These are phyloP conservation scores for Drosophila watanabei DNA, from an alignment of 1,140 invertebrate genomes.

Conservation along the genomic window DNA sequence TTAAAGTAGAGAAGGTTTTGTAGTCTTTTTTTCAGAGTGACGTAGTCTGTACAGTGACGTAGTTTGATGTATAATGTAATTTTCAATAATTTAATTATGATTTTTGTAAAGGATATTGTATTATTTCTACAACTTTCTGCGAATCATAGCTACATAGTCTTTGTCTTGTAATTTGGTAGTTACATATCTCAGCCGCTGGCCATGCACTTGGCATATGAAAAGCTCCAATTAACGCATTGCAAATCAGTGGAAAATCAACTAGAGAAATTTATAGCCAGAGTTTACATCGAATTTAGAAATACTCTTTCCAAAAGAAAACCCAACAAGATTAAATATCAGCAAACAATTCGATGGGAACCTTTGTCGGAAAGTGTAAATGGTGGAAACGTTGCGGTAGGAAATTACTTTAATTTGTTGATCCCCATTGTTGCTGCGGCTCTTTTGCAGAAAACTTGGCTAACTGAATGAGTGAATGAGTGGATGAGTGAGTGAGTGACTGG, in stretches of 20 bases:
- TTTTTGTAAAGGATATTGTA: not conserved
- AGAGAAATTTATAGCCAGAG: slow-evolving; percentile 2
- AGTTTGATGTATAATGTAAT: not conserved
- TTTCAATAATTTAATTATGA: not conserved
- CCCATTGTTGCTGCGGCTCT: slow-evolving; percentile 53
- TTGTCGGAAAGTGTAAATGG: slow-evolving; percentile 39
- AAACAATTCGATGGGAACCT: slow-evolving; percentile 31
- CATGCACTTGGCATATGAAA: slow-evolving; percentile 69
- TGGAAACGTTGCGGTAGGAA: slow-evolving; percentile 78
- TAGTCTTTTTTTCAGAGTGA: not conserved
- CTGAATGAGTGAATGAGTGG: slow-evolving; percentile 68
- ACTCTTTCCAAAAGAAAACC: not conserved
- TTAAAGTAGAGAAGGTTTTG: slow-evolving; percentile 2
- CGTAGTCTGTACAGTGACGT: not conserved
- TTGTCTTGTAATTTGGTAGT: slow-evolving; percentile 28
- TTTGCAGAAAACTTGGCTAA: slow-evolving; percentile 71
- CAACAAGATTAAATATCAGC: not conserved
- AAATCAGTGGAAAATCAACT: slow-evolving; percentile 24
- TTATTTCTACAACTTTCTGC: slow-evolving; percentile 7
- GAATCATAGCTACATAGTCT: slow-evolving; percentile 8
- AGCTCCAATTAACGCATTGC: slow-evolving; percentile 62
- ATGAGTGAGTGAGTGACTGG: slow-evolving; percentile 46
- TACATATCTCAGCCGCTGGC: slow-evolving; percentile 13
- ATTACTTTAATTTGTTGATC: slow-evolving; percentile 82
- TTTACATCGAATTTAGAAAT: slow-evolving; percentile 4